phyloP scores from a whole-genome alignment of 2,113 vertebrate species.

The Sylvilagus bachmani region DNA sequence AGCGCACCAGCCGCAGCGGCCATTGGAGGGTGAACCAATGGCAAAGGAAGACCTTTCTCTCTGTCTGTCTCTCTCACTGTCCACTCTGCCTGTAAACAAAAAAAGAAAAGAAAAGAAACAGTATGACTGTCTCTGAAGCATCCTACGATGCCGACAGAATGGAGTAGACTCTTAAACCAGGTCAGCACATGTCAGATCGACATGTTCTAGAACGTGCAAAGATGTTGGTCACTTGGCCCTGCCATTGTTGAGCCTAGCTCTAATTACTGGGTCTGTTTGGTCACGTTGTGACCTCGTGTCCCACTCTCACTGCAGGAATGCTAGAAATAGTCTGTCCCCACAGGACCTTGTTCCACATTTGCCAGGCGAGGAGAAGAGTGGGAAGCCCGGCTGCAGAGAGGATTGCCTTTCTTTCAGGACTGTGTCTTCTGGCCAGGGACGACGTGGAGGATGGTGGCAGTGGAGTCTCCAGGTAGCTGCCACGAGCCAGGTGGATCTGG shows the following conservation, averaged over 20 bases:
- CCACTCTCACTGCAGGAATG: not conserved
- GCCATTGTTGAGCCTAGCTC: not conserved
- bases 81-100: no score
- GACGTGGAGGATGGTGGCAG: fast-evolving
- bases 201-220: not conserved
- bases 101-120: not conserved
- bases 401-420: not conserved
- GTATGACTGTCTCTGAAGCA: not conserved
- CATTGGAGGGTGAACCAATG: no score
- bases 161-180: not conserved
- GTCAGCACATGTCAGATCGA: not conserved
- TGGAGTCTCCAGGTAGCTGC: fast-evolving
- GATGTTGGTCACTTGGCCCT: not conserved
- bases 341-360: not conserved
- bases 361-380: not conserved
- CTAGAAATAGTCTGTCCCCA: not conserved
- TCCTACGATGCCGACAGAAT: not conserved
- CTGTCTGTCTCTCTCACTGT: no score
- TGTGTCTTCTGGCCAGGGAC: not conserved
- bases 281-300: not conserved
- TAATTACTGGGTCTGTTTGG: not conserved
- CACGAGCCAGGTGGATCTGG: fast-evolving
- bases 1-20: no score
- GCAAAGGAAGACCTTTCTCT: no score
- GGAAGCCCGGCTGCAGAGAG: not conserved